Conservation (phyloP, 2,888 invertebrate genomes). For the Parelbella ahira region DNA sequence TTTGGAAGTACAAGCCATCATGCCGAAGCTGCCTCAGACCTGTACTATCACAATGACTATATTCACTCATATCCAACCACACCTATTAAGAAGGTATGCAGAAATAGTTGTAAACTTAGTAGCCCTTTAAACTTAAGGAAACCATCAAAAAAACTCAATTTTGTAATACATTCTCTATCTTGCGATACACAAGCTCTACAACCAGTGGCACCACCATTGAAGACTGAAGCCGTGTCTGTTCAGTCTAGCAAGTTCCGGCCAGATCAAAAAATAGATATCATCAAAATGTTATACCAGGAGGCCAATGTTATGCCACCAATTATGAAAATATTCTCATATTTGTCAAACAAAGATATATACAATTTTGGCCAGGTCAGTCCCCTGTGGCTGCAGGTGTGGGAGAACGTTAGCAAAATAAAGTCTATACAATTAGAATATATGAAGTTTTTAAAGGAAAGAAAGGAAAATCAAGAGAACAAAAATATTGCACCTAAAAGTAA, state of each 20-base stretch:
- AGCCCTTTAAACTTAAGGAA: constrained; percentile 47
- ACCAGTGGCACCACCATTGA: constrained; percentile 36
- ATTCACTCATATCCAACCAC: constrained; percentile 59
- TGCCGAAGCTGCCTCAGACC: constrained; percentile 30
- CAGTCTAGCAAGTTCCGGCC: constrained; percentile 49
- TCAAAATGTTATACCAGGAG: constrained; percentile 52
- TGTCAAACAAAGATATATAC: constrained; percentile 61
- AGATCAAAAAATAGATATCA: constrained; percentile 64
- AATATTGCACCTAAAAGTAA: constrained; percentile 38
- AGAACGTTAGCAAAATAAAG: constrained; percentile 46
- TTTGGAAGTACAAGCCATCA: constrained; percentile 26
- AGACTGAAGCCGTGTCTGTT: constrained; percentile 35
- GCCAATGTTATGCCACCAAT: constrained; percentile 51
- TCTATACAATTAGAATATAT: constrained; percentile 48
- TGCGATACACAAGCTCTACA: constrained; percentile 56
- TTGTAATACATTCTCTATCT: constrained; percentile 60
- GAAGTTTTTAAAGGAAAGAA: constrained; percentile 47
- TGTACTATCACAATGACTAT: constrained; percentile 37
- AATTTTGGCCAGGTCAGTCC: constrained; percentile 63
- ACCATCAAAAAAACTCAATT: constrained; percentile 57
- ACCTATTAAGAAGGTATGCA: constrained; percentile 58
- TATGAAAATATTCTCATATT: constrained; percentile 55
- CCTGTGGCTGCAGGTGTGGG: constrained; percentile 58
- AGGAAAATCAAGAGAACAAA: constrained; percentile 63
- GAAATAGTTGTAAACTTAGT: constrained; percentile 50